Evolutionary conservation across 2,797 vertebrate species (phyloP).

Genomic region (Alosa sapidissima): DNA sequence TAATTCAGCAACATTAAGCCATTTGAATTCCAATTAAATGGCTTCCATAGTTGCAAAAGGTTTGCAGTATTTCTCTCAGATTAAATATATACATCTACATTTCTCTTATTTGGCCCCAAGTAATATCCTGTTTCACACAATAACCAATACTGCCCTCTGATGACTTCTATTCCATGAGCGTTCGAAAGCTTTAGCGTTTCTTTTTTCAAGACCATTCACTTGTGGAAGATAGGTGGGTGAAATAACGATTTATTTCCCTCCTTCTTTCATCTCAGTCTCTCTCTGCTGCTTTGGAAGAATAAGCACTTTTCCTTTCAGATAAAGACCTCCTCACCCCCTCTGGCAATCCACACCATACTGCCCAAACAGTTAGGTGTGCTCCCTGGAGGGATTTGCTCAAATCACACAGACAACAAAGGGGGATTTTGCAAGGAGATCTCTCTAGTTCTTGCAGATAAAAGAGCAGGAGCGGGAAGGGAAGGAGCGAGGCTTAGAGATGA

Average conservation of each 20-base stretch:
- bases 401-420: background rate
- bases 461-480: background rate
- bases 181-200: background rate
- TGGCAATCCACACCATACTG: background rate
- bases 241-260: background rate
- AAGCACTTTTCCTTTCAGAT: background rate
- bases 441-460: slow-evolving; percentile 15
- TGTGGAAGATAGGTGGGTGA: background rate
- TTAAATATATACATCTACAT: background rate
- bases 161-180: background rate
- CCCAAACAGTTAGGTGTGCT: background rate
- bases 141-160: background rate
- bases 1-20: background rate
- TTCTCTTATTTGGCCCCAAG: too few species aligned
- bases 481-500: background rate
- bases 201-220: background rate
- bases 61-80: background rate
- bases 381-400: background rate
- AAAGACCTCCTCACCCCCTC: background rate
- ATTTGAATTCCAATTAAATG: background rate
- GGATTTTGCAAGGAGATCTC: background rate
- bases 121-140: background rate
- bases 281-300: background rate
- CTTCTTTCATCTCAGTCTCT: background rate
- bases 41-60: background rate